A percentile compares a stretch with the other conserved stretches of the same genome.
phyloP scores from a whole-genome alignment of 2,113 vertebrate species.

The Phylloscopus whistleri region DNA sequence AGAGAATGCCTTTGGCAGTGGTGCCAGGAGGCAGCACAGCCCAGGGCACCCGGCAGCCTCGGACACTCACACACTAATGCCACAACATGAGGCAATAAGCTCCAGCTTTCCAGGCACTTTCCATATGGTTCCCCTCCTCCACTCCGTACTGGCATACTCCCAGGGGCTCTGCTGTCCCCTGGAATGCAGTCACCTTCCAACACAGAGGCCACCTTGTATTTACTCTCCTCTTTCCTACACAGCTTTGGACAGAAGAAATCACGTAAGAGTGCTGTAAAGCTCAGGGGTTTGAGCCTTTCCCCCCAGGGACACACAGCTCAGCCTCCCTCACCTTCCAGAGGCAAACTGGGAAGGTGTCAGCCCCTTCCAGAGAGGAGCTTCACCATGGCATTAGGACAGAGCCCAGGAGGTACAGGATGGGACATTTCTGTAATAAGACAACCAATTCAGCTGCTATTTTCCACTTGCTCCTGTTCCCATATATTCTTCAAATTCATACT shows the following conservation, averaged over 20 bases:
- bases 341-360: background rate
- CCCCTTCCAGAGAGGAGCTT: background rate
- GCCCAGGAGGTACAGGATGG: background rate
- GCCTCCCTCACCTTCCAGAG: background rate
- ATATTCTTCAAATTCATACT: background rate
- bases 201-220: rapidly evolving
- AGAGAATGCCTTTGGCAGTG: rapidly evolving
- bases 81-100: rapidly evolving
- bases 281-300: background rate
- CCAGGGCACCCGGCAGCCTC: rapidly evolving
- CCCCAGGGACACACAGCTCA: background rate
- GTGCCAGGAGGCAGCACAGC: background rate
- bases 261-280: background rate
- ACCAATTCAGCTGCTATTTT: background rate
- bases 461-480: background rate
- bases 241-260: background rate
- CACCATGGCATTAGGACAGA: background rate
- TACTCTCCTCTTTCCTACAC: background rate
- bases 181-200: background rate
- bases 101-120: background rate
- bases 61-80: rapidly evolving
- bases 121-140: background rate
- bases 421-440: background rate
- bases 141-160: background rate
- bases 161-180: background rate